Evolutionary conservation across 2,888 invertebrate genomes (phyloP).

Genomic region (Petrolisthes cinctipes): DNA sequence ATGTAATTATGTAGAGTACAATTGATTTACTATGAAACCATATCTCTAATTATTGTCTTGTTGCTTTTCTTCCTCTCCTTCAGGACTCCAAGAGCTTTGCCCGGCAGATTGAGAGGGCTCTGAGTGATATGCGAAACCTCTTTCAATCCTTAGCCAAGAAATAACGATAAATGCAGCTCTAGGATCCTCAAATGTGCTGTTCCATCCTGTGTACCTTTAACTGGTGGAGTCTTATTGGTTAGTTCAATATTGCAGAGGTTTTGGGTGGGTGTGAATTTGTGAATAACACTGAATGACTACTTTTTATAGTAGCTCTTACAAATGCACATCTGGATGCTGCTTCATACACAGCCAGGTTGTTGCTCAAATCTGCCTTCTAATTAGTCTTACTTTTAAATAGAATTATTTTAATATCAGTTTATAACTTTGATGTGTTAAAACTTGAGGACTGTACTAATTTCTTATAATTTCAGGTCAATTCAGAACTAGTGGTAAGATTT

Average conservation of each 20-base stretch:
- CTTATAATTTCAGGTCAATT: too few relatives aligned
- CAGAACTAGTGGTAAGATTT: too few relatives aligned
- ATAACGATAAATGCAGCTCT: conserved; percentile 5
- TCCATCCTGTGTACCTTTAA: too few relatives aligned
- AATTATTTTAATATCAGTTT: neutral
- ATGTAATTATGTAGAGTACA: too few relatives aligned
- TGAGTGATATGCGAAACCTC: conserved; percentile 76
- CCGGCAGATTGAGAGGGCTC: conserved; percentile 78
- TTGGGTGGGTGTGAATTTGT: too few relatives aligned
- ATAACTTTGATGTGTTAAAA: neutral
- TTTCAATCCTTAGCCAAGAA: conserved; percentile 33
- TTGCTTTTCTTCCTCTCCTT: conserved; percentile 67
- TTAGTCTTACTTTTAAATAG: neutral
- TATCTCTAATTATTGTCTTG: neutral
- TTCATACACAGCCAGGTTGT: neutral
- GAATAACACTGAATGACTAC: too few relatives aligned
- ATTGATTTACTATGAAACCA: too few relatives aligned
- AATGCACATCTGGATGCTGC: conserved; percentile 3
- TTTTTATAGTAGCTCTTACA: too few relatives aligned
- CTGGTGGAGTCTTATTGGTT: too few relatives aligned
- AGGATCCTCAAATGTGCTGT: neutral
- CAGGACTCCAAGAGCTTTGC: conserved; percentile 87
- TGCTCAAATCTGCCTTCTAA: neutral
- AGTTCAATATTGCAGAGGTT: too few relatives aligned
- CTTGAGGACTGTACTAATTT: too few relatives aligned